These are phyloP conservation scores for Elanoides forficatus DNA, from an alignment of 2,113 vertebrate genomes.

Conservation along the genomic window DNA sequence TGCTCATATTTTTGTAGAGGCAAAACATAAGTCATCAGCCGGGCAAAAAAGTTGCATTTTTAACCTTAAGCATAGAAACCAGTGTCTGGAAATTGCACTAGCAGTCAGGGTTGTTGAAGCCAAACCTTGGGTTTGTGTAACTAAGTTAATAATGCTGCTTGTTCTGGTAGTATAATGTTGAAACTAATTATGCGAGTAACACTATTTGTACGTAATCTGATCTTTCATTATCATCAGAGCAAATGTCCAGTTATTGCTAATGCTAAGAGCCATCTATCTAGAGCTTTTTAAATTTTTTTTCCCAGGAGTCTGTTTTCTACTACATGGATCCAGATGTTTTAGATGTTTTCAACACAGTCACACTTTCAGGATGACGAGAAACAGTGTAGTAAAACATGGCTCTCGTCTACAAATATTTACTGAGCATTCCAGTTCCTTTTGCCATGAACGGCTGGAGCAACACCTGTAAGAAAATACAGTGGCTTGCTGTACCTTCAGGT, in stretches of 20 bases:
- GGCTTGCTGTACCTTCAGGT: not conserved
- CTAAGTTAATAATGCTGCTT: not conserved
- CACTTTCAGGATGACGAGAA: not conserved
- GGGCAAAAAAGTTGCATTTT: not conserved
- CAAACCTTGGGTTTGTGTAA: not conserved
- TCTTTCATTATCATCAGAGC: not conserved
- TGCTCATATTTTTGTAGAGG: not conserved
- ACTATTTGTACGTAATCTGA: not conserved
- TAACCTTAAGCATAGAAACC: not conserved
- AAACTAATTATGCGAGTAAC: not conserved
- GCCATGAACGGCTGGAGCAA: not conserved
- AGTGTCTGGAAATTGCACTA: not conserved
- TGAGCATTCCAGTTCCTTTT: not conserved
- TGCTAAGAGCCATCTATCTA: not conserved
- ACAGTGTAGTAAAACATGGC: not conserved
- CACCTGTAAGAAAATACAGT: fast-evolving
- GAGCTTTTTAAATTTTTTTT: not conserved
- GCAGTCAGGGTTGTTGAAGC: not conserved
- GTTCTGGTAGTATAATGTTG: not conserved
- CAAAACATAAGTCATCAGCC: not conserved
- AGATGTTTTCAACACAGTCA: not conserved
- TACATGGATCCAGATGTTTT: not conserved
- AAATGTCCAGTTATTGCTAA: not conserved
- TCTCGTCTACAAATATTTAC: not conserved
- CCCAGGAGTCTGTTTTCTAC: not conserved